These are phyloP conservation scores for Podabrus alpinus DNA, from an alignment of 2,888 invertebrate species.

Conservation along the genomic window DNA sequence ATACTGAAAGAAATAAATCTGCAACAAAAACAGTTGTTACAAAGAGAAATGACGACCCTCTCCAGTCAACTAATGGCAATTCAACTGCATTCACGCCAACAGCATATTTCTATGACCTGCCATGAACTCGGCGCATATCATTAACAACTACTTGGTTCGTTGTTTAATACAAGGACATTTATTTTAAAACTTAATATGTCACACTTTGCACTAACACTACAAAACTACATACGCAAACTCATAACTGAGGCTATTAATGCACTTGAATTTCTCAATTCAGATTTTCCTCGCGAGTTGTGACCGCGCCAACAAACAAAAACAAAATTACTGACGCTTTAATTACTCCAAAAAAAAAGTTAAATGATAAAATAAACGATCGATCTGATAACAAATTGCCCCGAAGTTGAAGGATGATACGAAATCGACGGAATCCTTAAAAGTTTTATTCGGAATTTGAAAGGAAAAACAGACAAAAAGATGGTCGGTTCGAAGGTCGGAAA, in stretches of 20 bases:
- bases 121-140: constrained; percentile 34
- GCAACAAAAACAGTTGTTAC: constrained; percentile 11
- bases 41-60: constrained; percentile 16
- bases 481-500: background rate
- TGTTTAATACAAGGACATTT: constrained; percentile 39
- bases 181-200: constrained; percentile 30
- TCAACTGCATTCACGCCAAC: constrained; percentile 20
- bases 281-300: background rate
- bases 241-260: background rate
- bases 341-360: background rate
- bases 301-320: background rate
- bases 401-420: background rate
- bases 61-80: constrained; percentile 17
- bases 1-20: constrained; percentile 4
- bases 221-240: background rate
- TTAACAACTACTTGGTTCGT: constrained; percentile 30
- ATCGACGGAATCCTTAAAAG: background rate
- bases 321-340: background rate
- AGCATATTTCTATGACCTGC: constrained; percentile 35
- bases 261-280: background rate
- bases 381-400: background rate
- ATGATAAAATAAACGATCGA: background rate
- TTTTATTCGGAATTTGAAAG: background rate
- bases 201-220: constrained; percentile 7
- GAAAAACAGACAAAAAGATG: background rate